Evolutionary conservation across 2,797 vertebrate genomes (phyloP).

Genomic region (Phalanger gymnotis): DNA sequence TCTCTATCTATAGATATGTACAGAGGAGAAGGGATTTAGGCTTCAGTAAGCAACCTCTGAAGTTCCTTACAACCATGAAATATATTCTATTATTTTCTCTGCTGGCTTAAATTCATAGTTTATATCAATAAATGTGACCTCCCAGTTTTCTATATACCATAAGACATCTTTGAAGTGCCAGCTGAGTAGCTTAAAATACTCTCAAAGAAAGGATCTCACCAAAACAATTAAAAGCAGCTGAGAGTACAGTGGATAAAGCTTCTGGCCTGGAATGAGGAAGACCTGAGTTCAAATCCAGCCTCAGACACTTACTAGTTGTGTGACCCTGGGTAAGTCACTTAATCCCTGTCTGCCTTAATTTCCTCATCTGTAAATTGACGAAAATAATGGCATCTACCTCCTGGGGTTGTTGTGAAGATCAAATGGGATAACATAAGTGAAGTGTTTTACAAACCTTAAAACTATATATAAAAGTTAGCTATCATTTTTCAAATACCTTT

Average conservation of each 20-base stretch:
- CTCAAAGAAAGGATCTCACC: conserved; percentile 38
- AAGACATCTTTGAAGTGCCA: conserved; percentile 33
- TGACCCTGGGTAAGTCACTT: not conserved
- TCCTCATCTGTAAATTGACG: not conserved
- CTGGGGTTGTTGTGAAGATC: not conserved
- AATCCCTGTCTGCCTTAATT: not conserved
- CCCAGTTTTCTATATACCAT: conserved; percentile 28
- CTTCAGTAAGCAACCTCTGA: not conserved
- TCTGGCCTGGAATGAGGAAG: not conserved
- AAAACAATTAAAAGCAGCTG: conserved; percentile 18
- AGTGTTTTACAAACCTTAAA: not conserved
- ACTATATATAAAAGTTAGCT: not conserved
- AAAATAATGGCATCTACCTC: not conserved
- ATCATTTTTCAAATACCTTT: conserved; percentile 31
- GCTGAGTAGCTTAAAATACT: conserved; percentile 49
- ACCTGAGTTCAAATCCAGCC: not conserved
- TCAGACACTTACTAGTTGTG: not conserved
- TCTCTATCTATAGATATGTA: not conserved
- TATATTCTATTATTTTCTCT: conserved; percentile 14
- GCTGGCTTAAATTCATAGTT: conserved; percentile 12
- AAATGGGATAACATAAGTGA: not conserved
- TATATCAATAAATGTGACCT: not conserved
- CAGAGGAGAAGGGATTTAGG: not conserved
- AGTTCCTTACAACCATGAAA: not conserved
- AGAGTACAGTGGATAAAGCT: not conserved